phyloP scores from a whole-genome alignment of 2,888 invertebrate genomes.

The Tupiocoris notatus region DNA sequence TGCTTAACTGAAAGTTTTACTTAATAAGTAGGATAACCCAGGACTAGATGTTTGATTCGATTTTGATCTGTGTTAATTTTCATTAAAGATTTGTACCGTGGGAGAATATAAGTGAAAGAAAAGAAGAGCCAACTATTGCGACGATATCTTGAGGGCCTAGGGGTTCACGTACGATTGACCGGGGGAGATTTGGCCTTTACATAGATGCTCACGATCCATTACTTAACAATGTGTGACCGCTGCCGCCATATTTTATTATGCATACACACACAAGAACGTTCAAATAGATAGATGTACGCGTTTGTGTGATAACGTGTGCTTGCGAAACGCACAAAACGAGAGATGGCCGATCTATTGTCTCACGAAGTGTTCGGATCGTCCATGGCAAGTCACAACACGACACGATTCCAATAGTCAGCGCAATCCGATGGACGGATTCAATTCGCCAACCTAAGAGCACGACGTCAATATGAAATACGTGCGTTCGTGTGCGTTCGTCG shows the following conservation, averaged over 20 bases:
- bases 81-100: constrained; percentile 21
- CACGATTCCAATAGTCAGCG: too few species aligned
- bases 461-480: too few species aligned
- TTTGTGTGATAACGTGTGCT: background rate
- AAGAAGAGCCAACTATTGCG: background rate
- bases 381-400: background rate
- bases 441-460: background rate
- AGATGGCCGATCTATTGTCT: constrained; percentile 28
- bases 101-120: constrained; percentile 18
- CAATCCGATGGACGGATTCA: background rate
- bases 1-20: constrained; percentile 1
- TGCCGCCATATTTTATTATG: constrained; percentile 40
- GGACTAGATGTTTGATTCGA: background rate
- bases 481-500: too few species aligned
- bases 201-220: constrained; percentile 31
- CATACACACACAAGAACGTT: constrained; percentile 14
- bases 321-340: constrained; percentile 25
- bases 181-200: constrained; percentile 34
- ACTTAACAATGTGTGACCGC: constrained; percentile 41
- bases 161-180: constrained; percentile 20
- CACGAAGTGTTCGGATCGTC: constrained; percentile 6
- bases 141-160: background rate
- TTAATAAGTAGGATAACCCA: background rate
- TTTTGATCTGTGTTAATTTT: too few species aligned
- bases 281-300: background rate